Evolutionary conservation across 2,888 invertebrate genomes (phyloP).

Genomic region (Coelopa pilipes): DNA sequence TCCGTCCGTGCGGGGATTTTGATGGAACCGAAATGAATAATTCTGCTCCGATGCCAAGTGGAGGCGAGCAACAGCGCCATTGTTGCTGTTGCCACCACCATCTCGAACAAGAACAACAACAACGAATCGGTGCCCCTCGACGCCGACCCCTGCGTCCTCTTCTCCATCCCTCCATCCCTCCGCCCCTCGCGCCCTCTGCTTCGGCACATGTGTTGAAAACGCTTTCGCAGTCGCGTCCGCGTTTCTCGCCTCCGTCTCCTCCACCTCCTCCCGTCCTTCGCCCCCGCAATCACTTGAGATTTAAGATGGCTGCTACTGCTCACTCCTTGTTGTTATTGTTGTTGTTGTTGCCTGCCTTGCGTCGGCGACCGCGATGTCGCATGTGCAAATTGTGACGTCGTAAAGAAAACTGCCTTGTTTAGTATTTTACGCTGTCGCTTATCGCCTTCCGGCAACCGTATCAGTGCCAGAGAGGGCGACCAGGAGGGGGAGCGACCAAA

Average conservation of each 20-base stretch:
- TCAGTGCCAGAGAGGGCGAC: too few relatives aligned
- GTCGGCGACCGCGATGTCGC: constrained; percentile 23
- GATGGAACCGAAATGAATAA: constrained; percentile 31
- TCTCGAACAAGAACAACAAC: constrained; percentile 22
- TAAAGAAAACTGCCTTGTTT: constrained; percentile 32
- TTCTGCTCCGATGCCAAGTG: constrained; percentile 23
- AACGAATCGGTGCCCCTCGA: background rate
- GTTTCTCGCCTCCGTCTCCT: constrained; percentile 8
- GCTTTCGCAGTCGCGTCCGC: constrained; percentile 2
- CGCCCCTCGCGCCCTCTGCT: background rate
- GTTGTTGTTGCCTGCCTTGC: constrained; percentile 36
- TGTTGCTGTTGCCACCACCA: constrained; percentile 17
- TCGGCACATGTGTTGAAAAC: constrained; percentile 26
- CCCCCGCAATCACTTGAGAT: constrained; percentile 28
- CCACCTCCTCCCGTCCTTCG: background rate
- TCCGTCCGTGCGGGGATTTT: too few relatives aligned
- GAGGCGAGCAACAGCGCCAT: too few relatives aligned
- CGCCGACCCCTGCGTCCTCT: background rate
- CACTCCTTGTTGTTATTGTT: constrained; percentile 46
- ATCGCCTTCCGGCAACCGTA: constrained; percentile 11
- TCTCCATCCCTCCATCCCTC: background rate
- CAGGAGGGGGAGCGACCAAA: too few relatives aligned
- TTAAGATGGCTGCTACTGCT: constrained; percentile 34
- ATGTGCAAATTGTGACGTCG: constrained; percentile 41
- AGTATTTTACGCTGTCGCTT: constrained; percentile 23